A percentile compares a stretch with the other conserved stretches of the same genome.
Conservation (phyloP, 2,797 vertebrate species). For the Epinephelus awoara region DNA sequence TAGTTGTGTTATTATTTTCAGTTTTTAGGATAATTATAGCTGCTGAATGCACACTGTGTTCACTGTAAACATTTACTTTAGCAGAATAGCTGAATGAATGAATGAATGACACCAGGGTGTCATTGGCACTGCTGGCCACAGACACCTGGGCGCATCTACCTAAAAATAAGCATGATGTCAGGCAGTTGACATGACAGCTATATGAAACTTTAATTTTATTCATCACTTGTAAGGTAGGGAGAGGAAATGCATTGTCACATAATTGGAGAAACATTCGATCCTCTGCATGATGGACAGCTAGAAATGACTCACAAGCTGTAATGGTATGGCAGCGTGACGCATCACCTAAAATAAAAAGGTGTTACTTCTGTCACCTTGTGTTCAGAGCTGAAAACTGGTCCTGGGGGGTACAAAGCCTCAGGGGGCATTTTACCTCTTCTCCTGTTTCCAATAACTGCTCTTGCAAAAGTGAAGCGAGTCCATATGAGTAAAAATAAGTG, state of each 20-base stretch:
- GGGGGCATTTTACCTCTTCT: background rate
- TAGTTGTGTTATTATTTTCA: too few relatives aligned
- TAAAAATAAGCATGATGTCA: too few relatives aligned
- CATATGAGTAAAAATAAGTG: background rate
- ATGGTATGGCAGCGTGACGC: background rate
- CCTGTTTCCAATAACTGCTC: slow-evolving; percentile 13
- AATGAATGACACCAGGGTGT: too few relatives aligned
- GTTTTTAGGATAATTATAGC: too few relatives aligned
- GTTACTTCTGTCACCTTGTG: slow-evolving; percentile 28
- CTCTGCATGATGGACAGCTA: background rate
- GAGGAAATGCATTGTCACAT: background rate
- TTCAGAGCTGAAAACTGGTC: background rate
- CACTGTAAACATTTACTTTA: too few relatives aligned
- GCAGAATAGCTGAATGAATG: too few relatives aligned
- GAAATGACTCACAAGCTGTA: slow-evolving; percentile 7
- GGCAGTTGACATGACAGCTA: too few relatives aligned
- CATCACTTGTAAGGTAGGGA: background rate
- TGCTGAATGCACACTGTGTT: too few relatives aligned
- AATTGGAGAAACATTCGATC: background rate
- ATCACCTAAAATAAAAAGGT: background rate
- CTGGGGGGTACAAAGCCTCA: background rate
- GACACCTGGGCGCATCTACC: too few relatives aligned
- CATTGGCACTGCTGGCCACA: too few relatives aligned
- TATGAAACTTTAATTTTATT: too few relatives aligned
- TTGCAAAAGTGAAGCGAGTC: background rate